phyloP scores from a whole-genome alignment of 2,113 vertebrate genomes.

The Catharus bicknelli region DNA sequence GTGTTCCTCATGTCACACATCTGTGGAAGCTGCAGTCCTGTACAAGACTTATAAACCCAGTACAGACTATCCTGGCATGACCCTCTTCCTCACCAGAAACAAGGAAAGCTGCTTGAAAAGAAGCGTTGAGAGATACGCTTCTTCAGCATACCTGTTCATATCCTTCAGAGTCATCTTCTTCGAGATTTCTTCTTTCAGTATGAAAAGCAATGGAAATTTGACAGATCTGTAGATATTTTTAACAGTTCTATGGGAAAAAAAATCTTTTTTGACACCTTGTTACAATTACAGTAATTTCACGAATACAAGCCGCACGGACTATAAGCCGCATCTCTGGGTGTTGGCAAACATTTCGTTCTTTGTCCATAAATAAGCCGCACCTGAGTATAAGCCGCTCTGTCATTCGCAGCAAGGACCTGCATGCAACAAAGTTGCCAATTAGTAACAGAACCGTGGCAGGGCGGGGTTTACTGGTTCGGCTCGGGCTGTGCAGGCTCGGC shows the following conservation, averaged over 20 bases:
- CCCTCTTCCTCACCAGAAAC: background rate
- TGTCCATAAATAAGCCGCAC: too few relatives aligned
- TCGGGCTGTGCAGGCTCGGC: too few relatives aligned
- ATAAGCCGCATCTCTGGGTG: too few relatives aligned
- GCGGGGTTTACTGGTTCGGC: too few relatives aligned
- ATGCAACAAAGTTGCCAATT: too few relatives aligned
- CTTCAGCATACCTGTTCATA: background rate
- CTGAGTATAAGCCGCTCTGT: too few relatives aligned
- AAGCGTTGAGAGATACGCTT: background rate
- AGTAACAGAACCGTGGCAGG: too few relatives aligned
- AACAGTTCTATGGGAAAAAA: background rate
- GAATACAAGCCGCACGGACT: too few relatives aligned
- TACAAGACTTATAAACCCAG: background rate
- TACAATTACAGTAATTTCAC: background rate
- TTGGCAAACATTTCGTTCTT: too few relatives aligned
- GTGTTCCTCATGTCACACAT: background rate
- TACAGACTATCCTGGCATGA: background rate
- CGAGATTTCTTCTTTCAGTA: background rate
- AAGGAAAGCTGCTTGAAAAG: background rate
- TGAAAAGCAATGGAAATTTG: background rate
- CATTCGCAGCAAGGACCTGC: too few relatives aligned
- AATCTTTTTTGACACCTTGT: background rate
- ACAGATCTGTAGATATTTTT: background rate
- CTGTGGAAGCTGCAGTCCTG: background rate
- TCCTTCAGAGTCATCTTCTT: background rate